Conservation (phyloP, 35 echinoderm and acorn worm genomes). For the Heliocidaris tuberculata region DNA sequence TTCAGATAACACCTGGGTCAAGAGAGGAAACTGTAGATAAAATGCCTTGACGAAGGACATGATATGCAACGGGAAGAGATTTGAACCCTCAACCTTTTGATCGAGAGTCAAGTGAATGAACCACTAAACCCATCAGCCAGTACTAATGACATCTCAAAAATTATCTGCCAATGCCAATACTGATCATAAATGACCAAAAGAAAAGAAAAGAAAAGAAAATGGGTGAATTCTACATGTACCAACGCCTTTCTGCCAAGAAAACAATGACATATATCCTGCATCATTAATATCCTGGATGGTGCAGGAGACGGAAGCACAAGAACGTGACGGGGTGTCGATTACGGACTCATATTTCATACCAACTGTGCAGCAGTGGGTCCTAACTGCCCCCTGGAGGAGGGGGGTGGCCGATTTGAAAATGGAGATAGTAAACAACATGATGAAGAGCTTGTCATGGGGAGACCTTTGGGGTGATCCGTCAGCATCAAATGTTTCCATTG, state of each 20-base stretch:
- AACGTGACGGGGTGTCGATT: not conserved
- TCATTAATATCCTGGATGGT: not conserved
- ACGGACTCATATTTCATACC: not conserved
- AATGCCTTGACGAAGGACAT: no score
- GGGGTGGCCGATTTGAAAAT: not conserved
- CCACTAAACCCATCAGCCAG: no score
- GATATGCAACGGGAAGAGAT: no score
- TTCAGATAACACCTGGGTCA: no score
- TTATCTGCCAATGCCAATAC: not conserved
- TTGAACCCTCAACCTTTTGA: no score
- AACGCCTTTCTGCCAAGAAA: no score
- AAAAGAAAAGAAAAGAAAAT: not conserved
- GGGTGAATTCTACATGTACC: not conserved
- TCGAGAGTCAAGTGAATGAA: no score
- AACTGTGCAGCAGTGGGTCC: not conserved
- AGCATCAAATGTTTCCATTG: not conserved
- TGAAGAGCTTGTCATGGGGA: not conserved
- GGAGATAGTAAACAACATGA: not conserved
- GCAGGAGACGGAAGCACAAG: not conserved
- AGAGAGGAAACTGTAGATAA: no score
- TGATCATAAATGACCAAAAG: not conserved
- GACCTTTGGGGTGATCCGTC: not conserved
- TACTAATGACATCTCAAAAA: not conserved
- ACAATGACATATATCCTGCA: no score
- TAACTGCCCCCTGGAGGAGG: not conserved